A percentile compares a stretch with the other conserved stretches of the same genome.
Evolutionary conservation across 2,888 invertebrate genomes (phyloP).

Genomic region (Epinotia brunnichana): DNA sequence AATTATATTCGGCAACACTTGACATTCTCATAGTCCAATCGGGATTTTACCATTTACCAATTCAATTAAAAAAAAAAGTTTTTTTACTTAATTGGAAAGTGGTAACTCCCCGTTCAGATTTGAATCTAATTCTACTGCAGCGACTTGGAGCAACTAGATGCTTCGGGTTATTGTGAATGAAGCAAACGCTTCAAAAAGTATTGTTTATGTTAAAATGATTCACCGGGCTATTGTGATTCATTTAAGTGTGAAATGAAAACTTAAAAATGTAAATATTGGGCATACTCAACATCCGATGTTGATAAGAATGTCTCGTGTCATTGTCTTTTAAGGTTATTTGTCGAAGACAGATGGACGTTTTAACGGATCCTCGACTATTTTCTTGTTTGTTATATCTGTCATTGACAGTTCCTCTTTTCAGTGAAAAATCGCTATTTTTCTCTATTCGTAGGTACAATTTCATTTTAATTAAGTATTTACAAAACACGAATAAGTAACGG

Average conservation of each 20-base stretch:
- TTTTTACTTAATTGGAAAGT: conserved; percentile 27
- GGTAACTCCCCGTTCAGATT: conserved; percentile 54
- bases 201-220: conserved; percentile 64
- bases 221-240: conserved; percentile 79
- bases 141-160: conserved; percentile 66
- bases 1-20: conserved; percentile 83
- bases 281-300: conserved; percentile 70
- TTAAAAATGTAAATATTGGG: conserved; percentile 68
- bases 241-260: conserved; percentile 60
- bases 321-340: conserved; percentile 60
- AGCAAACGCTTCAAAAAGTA: conserved; percentile 60
- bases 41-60: conserved; percentile 59
- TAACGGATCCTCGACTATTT: conserved; percentile 53
- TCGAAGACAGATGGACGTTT: conserved; percentile 57
- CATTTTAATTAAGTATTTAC: conserved; percentile 61
- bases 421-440: conserved; percentile 81
- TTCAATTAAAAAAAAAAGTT: conserved; percentile 25
- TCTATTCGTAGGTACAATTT: conserved; percentile 54
- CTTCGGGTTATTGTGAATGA: conserved; percentile 54
- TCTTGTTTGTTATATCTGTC: conserved; percentile 54
- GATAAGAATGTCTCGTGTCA: conserved; percentile 77
- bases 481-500: conserved; percentile 71
- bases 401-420: conserved; percentile 56
- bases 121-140: conserved; percentile 73
- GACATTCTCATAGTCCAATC: conserved; percentile 71